Evolutionary conservation across 2,888 invertebrate species (phyloP), one percentile per base, ranked within the genome.

Genomic region (Chamaedrilus cognettii): DNA sequence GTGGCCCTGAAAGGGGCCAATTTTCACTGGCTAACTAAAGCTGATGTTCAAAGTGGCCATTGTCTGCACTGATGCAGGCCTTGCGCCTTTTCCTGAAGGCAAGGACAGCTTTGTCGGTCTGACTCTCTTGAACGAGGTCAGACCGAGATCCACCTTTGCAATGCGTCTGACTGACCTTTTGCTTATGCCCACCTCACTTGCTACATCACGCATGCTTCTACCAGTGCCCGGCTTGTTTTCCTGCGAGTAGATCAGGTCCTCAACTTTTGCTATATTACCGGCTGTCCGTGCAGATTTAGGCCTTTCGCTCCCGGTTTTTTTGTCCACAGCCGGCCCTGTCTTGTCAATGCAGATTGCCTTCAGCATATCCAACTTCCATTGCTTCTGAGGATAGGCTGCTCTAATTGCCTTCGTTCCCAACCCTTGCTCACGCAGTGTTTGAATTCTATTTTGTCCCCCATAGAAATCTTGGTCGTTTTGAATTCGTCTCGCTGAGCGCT

Each of bases 401-500:
- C 28, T 7, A 7, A 52, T 19, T 19, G 55, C 55, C 26, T 52
- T 52, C 23, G 55, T 26, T 19, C 7, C 55, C 26, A 52, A 7
- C 28, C 55, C 19, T 26, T 52, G 55, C 28, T 52, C 55, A 23
- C 55, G 55, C 26, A 52, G 26, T 7, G 55, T 23, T 52, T 52
- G 55, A 23, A 52, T 52, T 26, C 55, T 52, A n/a, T n/a, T n/a
- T n/a, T n/a, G n/a, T n/a, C n/a, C n/a, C n/a, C n/a, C n/a, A n/a
- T n/a, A n/a, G n/a, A n/a, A n/a, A n/a, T n/a, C n/a, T n/a, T n/a
- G n/a, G n/a, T n/a, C n/a, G n/a, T n/a, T n/a, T n/a, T n/a, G n/a
- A n/a, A n/a, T n/a, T n/a, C n/a, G n/a, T n/a, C n/a, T n/a, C n/a
- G n/a, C n/a, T n/a, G n/a, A n/a, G n/a, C n/a, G n/a, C n/a, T n/a